Base-by-base conservation (phyloP, 2,888 invertebrate species). In the Petrolisthes cinctipes region DNA sequence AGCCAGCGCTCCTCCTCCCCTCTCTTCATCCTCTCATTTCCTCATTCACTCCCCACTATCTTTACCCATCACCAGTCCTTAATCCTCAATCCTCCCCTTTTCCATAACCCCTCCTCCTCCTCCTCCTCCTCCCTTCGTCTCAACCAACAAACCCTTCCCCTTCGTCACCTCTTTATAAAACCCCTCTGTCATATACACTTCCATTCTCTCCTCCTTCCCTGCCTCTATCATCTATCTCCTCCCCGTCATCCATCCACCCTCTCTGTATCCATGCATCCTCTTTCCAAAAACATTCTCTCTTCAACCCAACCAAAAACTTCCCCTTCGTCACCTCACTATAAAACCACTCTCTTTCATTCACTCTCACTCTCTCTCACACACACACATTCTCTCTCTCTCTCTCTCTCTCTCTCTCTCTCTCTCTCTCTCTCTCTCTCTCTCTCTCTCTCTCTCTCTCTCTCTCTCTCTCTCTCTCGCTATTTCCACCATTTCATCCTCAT, bases 241-340 rank as follows among this genome's bases (percentile, higher is more conserved):
- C 37, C 37, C 37, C 37, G 37, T 37, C 37, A 37, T 37, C 37
- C 37, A 37, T 37, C 37, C 37, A 37, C 37, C 37, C 37, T 37
- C 37, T 37, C 37, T 37, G 37, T 37, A 37, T 37, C 37, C 37
- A 37, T 37, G 37, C 37, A 37, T 37, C 37, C 37, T 37, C 37
- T 37, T 37, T 37, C 37, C 37, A 37, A 37, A 37, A 37, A 37
- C 37, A 37, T 37, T 37, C 37, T 37, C 37, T 37, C 37, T 37
- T 37, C 37, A 37, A 37, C 37, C 37, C n/a, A n/a, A n/a, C 11
- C 14, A 66, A 66, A n/a, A 66, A 11, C n/a, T 37, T 53, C 76
- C 53, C 53, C 76, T 37, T n/a, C 76, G n/a, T 76, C 76, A 37
- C 76, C 76, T 76, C 76, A 37, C 53, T n/a, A 51, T 9, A 37